A percentile compares a stretch with the other conserved stretches of the same genome.
Evolutionary conservation across 2,888 invertebrate genomes (phyloP).

Genomic region (Himalopsyche kuldschensis): DNA sequence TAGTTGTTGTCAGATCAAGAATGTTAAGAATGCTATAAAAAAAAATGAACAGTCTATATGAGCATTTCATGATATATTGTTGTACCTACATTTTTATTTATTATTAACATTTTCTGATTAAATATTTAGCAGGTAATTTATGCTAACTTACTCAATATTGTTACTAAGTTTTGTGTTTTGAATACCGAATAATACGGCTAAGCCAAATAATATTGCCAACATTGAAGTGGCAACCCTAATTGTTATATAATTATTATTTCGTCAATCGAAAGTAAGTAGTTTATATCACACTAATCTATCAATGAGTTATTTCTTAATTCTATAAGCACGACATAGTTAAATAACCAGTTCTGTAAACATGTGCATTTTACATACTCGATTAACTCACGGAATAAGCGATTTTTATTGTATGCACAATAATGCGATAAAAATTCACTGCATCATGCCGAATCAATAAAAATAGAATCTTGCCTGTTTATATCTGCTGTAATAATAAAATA

Average conservation of each 20-base stretch:
- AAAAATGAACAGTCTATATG: too few species aligned
- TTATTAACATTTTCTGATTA: too few species aligned
- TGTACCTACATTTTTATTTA: too few species aligned
- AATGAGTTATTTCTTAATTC: neutral
- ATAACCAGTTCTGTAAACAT: neutral
- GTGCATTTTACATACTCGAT: neutral
- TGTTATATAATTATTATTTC: neutral
- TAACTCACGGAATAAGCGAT: neutral
- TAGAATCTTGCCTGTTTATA: neutral
- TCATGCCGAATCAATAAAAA: neutral
- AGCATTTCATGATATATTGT: too few species aligned
- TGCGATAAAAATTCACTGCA: neutral
- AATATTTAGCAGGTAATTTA: too few species aligned
- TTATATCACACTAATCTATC: neutral
- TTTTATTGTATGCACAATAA: neutral
- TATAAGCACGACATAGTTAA: neutral
- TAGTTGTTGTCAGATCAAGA: too few species aligned
- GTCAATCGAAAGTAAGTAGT: neutral
- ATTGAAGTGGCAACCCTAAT: neutral
- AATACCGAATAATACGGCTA: too few species aligned
- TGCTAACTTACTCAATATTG: too few species aligned
- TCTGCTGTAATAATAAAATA: neutral
- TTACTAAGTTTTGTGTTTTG: too few species aligned
- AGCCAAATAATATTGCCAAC: too few species aligned
- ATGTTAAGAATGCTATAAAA: too few species aligned